Evolutionary conservation across 2,888 invertebrate species (phyloP), one percentile per base, ranked within the genome.

Genomic region (Leptopilina myrica): DNA sequence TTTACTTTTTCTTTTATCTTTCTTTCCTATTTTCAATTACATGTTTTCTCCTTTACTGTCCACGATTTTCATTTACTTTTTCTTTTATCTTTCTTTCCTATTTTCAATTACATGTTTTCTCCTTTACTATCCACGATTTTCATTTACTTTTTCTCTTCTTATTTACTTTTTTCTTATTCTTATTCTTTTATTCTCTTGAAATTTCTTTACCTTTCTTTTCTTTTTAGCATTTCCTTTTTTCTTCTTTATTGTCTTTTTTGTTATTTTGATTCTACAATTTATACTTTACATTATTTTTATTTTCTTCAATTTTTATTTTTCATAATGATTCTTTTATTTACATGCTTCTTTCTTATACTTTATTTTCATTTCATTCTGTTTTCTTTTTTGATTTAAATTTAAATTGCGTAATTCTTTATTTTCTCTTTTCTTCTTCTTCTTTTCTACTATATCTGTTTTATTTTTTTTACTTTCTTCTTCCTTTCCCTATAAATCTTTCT

Each of bases 101-200:
- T 49, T 33, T 64, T 49, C 49, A 26, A 15, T 15, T 65, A 40
- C n/a, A 20, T 84, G 83, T 84, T 49, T 49, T 49, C 49, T 9
- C 49, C 49, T 49, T 49, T 49, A 9, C 49, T 49, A 1, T 49
- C 49, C 49, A 49, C 9, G 9, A 49, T 49, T 49, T 49, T 49
- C 49, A n/a, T n/a, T n/a, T n/a, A n/a, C n/a, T n/a, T n/a, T 20
- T 20, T 20, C 20, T 20, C 20, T 20, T 49, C 20, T 20, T 20
- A 20, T 20, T 20, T 20, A 20, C 20, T 20, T 20, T 20, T 20
- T 20, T 20, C 20, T 20, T 20, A 20, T 20, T 20, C 20, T 20
- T 20, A 20, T 20, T 20, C 20, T 20, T 20, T 20, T 49, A 4
- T 49, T 49, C 11, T 49, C 11, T 9, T 12, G 3, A 49, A 11